Base-by-base conservation (phyloP, 2,888 invertebrate genomes). In the Oligia latruncula region DNA sequence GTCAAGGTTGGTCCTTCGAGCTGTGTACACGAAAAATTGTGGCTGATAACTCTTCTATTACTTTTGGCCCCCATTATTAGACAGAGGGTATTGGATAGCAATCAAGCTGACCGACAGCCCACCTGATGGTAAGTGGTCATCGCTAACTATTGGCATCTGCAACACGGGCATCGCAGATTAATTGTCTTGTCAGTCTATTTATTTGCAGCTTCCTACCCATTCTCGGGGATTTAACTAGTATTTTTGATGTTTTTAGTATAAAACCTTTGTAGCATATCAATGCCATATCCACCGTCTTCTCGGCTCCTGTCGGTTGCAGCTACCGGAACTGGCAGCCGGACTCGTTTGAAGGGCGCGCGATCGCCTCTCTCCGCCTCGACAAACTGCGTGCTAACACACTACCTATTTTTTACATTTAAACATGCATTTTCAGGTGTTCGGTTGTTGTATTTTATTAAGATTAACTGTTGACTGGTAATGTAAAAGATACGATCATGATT, bases 251-350 rank as follows among this genome's bases (percentile, higher is more conserved):
- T 74, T 55, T 52, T n/a, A 35, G 1, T 29, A n/a, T 2, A 8
- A n/a, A 43, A 3, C n/a, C 5, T 70, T 20, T 58, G 15, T 23
- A n/a, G 20, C 43, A 29, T 60, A 46, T 8, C 15, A 75, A 78
- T 87, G 68, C 84, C 89, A 6, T 23, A 85, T 89, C 89, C 74
- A 88, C 13, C 17, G 2, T 1, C 35, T 87, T 87, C 35, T 5
- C 64, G 40, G 71, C n/a, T 88, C 78, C 2, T 13, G 60, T 52
- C 46, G 35, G 62, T 76, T 85, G 83, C 85, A 81, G 86, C 82
- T 95, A 93, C 94, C 95, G 95, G 95, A 95, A 95, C 95, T 90
- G 86, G 85, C 76, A 93, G 92, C 94, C 94, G 94, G 94, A 95
- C 93, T 88, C 92, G 91, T 89, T 90, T 91, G 95, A 95, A 95